These are phyloP conservation scores for Okamejei kenojei DNA, from an alignment of 2,797 vertebrate genomes.

Conservation along the genomic window DNA sequence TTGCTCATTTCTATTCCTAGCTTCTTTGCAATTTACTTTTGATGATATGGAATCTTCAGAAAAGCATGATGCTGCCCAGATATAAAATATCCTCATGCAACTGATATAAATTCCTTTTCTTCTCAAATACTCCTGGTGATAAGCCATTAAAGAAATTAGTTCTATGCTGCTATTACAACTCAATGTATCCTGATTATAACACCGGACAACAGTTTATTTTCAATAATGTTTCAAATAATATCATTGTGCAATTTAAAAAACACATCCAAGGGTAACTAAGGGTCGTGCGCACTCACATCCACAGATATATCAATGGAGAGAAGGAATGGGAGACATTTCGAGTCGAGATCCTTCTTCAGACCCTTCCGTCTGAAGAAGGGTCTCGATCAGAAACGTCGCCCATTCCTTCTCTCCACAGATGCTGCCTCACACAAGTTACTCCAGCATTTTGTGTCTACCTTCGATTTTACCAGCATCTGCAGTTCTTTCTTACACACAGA, in stretches of 20 bases:
- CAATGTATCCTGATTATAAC: not conserved
- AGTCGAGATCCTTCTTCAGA: too few species aligned
- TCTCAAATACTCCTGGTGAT: not conserved
- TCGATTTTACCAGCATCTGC: too few species aligned
- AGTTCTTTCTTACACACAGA: too few species aligned
- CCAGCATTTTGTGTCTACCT: too few species aligned
- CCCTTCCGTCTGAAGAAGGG: too few species aligned
- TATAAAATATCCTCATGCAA: not conserved
- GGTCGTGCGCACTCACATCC: not conserved
- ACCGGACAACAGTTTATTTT: not conserved
- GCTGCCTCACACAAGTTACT: too few species aligned
- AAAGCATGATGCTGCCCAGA: not conserved
- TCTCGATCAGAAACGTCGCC: too few species aligned
- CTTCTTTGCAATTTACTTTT: not conserved
- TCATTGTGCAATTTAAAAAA: not conserved
- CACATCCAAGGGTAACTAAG: not conserved
- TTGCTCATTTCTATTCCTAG: not conserved
- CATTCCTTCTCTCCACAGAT: too few species aligned
- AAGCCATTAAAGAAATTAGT: not conserved
- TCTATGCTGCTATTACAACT: not conserved
- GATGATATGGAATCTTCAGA: not conserved
- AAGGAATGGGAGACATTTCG: too few species aligned
- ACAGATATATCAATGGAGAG: too few species aligned
- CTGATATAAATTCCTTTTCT: not conserved
- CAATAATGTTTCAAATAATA: too few species aligned